Evolutionary conservation across 2,888 invertebrate genomes (phyloP).

Genomic region (Eumacrocentrus americanus): DNA sequence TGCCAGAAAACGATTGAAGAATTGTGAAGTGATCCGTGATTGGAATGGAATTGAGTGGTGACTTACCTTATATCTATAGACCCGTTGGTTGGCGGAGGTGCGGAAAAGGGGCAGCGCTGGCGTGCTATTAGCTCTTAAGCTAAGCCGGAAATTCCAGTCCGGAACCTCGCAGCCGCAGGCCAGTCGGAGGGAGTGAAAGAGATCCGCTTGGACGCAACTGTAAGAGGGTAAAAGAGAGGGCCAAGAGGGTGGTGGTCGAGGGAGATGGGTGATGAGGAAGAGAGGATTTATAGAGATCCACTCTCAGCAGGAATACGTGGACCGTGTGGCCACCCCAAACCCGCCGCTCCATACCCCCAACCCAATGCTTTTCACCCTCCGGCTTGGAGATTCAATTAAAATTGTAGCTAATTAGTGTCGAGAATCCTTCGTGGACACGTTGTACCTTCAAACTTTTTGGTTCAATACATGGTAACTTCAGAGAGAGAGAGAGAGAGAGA

Average conservation of each 20-base stretch:
- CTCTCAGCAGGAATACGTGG: conserved; percentile 35
- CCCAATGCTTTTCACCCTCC: not conserved
- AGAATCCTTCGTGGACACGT: not conserved
- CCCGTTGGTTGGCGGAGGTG: conserved; percentile 9
- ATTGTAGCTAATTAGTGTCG: conserved; percentile 31
- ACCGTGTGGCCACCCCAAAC: conserved; percentile 21
- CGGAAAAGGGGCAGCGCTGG: conserved; percentile 29
- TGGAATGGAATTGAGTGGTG: too few species aligned
- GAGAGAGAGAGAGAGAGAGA: too few species aligned
- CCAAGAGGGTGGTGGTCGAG: conserved; percentile 25
- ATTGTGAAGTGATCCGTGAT: too few species aligned
- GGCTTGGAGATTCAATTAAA: conserved; percentile 34
- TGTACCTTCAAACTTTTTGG: not conserved
- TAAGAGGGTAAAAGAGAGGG: conserved; percentile 31
- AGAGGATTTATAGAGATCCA: conserved; percentile 46
- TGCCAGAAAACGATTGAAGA: too few species aligned
- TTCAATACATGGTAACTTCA: not conserved
- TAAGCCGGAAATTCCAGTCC: conserved; percentile 52
- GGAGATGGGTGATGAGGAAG: conserved; percentile 20
- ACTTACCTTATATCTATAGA: too few species aligned
- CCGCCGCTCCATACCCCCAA: conserved; percentile 17
- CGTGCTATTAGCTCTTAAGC: conserved; percentile 54
- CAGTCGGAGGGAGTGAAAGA: conserved; percentile 24
- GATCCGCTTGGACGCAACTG: conserved; percentile 20
- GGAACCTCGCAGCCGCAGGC: conserved; percentile 42